Percentiles rank a stretch among this genome's conserved stretches.
These are phyloP conservation scores for Neogobius melanostomus DNA, from an alignment of 2,113 vertebrate species.

Conservation along the genomic window DNA sequence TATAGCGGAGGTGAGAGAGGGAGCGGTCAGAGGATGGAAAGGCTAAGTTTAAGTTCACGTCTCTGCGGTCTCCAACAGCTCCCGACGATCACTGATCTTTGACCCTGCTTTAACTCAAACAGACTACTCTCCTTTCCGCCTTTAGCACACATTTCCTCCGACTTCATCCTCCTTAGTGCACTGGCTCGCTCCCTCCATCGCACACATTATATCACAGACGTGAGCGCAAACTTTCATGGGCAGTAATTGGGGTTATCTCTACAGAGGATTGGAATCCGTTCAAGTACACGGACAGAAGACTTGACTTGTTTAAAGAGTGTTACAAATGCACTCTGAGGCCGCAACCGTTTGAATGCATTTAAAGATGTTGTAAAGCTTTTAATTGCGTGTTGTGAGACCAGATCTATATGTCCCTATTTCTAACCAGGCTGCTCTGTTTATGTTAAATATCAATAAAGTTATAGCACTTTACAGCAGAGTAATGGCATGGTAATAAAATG, in stretches of 20 bases:
- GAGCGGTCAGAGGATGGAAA: neutral
- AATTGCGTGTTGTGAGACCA: slow-evolving; percentile 27
- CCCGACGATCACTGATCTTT: slow-evolving; percentile 38
- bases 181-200: slow-evolving; percentile 20
- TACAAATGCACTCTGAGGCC: slow-evolving; percentile 40
- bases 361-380: slow-evolving; percentile 17
- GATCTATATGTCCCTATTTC: neutral
- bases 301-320: slow-evolving; percentile 41
- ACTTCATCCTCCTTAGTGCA: slow-evolving; percentile 41
- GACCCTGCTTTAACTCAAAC: slow-evolving; percentile 50
- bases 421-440: neutral
- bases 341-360: slow-evolving; percentile 37
- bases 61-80: slow-evolving; percentile 45
- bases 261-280: slow-evolving; percentile 50
- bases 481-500: no score
- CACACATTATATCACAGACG: slow-evolving; percentile 21
- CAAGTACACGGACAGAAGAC: slow-evolving; percentile 45
- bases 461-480: no score
- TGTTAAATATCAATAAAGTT: neutral
- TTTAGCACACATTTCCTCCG: slow-evolving; percentile 18
- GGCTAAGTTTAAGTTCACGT: slow-evolving; percentile 42
- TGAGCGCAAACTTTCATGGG: slow-evolving; percentile 25
- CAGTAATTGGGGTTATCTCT: slow-evolving; percentile 66
- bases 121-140: slow-evolving; percentile 6
- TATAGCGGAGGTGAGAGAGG: neutral